Base-by-base conservation (phyloP, 2,797 vertebrate species). In the Coluber constrictor region DNA sequence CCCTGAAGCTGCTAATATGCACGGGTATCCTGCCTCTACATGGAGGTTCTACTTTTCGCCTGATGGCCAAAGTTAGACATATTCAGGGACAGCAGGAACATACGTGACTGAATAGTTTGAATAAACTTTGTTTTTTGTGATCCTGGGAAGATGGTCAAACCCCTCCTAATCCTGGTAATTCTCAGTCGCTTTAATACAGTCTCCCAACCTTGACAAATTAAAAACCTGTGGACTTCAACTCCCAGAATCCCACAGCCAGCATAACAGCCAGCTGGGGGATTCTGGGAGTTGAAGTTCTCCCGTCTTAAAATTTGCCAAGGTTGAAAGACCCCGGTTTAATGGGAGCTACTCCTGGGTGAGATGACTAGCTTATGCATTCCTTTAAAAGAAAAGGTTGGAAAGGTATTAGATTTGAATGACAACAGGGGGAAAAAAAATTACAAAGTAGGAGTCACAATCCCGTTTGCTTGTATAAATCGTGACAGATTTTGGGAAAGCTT, bases 401-500 rank as follows among this genome's bases (percentile, higher is more conserved):
- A 54, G 59, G 25, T 37, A 15, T 4, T 86, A 10, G 86, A 2
- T 10, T 57, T n/a, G 60, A 66, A 87, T 27, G 3, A 3, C 63
- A 66, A 37, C 0, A 1, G 51, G 0, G 15, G 47, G 27, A 55
- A 56, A 37, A 37, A 8, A 23, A 55, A 18, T 47, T 25, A 57
- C 6, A 4, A 15, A 6, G 51, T 47, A 54, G 15, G 57, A 29
- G 23, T 32, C 47, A 37, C 9, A 56, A 27, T 87, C 37, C 66
- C 16, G 89, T 90, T 90, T 63, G 23, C 59, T 90, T 87, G 92
- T 90, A 87, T 32, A 66, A 92, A 93, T 90, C 70, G 60, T 87
- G 60, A 63, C 29, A 4, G 25, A 3, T 13, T 10, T 70, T 70
- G 60, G 18, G 47, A 23, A 12, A 83, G 12, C 23, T 47, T 56